Base-by-base conservation (phyloP, 2,888 invertebrate genomes). In the Antheraea yamamai region DNA sequence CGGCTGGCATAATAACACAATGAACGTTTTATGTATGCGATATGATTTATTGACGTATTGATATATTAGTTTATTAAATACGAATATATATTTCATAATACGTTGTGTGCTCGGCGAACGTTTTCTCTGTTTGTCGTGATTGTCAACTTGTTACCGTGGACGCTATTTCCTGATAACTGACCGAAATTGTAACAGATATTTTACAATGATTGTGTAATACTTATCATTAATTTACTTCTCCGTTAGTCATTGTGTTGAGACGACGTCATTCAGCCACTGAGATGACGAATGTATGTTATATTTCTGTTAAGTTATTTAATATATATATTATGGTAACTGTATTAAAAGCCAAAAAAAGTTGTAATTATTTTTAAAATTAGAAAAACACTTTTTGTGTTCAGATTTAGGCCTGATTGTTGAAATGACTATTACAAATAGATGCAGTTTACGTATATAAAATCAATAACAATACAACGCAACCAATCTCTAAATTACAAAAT, bases 101-200 rank as follows among this genome's bases (percentile, higher is more conserved):
- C 10, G 23, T 4, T 23, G 35, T 39, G 1, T 7, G n/a, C 1
- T 58, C 61, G n/a, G 1, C 61, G 7, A 58, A 26, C 23, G 61
- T 7, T 61, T 61, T 58, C 58, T 4, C 58, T 58, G 14, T 61
- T 61, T 61, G 23, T 61, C 23, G 7, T 61, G n/a, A 61, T 12
- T 23, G 61, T 61, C 26, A 61, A 61, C 61, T 61, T 61, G 10
- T 23, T 4, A 61, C 2, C 58, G n/a, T 20, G 20, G n/a, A 18
- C 58, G 18, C 20, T 20, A 58, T 8, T 61, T 61, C 61, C 23
- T 61, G 23, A 23, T 23, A 23, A 61, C 61, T 61, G 61, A 61
- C 61, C 61, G 23, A n/a, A 61, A 61, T 61, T 61, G 64, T 26
- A 64, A 64, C 64, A n/a, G 58, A 26, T 64, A 64, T 64, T 12